A percentile compares a stretch with the other conserved stretches of the same genome.
These are phyloP conservation scores for Pholis gunnellus DNA, from an alignment of 2,113 vertebrate species.

Conservation along the genomic window DNA sequence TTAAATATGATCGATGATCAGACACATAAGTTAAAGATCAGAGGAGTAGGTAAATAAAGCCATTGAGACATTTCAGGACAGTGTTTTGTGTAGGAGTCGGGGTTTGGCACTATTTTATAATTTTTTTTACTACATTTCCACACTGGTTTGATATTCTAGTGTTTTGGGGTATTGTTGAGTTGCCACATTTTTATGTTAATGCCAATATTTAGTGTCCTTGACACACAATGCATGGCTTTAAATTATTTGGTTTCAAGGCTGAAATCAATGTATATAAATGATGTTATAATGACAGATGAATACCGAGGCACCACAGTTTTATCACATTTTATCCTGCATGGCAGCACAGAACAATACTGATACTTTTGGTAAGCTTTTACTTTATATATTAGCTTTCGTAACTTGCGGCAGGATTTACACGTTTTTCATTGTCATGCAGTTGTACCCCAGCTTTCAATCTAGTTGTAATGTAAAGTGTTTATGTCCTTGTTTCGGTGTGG, in stretches of 20 bases:
- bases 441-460: slow-evolving; percentile 10
- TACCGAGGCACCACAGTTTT: slow-evolving; percentile 32
- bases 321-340: slow-evolving; percentile 47
- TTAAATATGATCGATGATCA: slow-evolving; percentile 26
- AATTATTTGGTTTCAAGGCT: slow-evolving; percentile 33
- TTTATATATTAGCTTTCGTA: slow-evolving; percentile 37
- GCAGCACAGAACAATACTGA: slow-evolving; percentile 13
- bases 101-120: neutral
- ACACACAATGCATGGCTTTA: slow-evolving; percentile 46
- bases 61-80: slow-evolving; percentile 68
- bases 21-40: slow-evolving; percentile 7
- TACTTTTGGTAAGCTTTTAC: slow-evolving; percentile 10
- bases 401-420: slow-evolving; percentile 1
- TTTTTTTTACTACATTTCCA: slow-evolving; percentile 39
- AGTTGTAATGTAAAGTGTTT: slow-evolving; percentile 25
- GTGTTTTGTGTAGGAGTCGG: slow-evolving; percentile 43
- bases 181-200: slow-evolving; percentile 12
- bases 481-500: slow-evolving; percentile 6
- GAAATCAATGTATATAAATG: slow-evolving; percentile 17
- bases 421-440: neutral
- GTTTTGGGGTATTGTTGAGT: neutral
- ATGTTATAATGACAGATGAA: slow-evolving; percentile 13
- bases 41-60: slow-evolving; percentile 63
- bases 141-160: slow-evolving; percentile 4
- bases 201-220: slow-evolving; percentile 3